phyloP scores from a whole-genome alignment of 2,888 invertebrate species.

The Cremastinae sp. region DNA sequence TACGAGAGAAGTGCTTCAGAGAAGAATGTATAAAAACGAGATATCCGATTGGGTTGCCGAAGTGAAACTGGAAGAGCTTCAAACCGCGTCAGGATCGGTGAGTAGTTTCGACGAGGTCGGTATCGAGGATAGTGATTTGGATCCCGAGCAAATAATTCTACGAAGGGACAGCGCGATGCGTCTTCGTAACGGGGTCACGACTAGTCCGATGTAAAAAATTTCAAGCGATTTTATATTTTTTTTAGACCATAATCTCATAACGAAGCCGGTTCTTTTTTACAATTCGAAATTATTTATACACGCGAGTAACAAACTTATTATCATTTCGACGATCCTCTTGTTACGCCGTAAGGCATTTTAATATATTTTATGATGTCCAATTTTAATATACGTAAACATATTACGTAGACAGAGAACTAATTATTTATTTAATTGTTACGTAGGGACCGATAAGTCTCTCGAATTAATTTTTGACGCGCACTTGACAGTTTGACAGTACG shows the following conservation, averaged over 20 bases:
- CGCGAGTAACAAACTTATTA: slow-evolving; percentile 9
- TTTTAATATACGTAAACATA: slow-evolving; percentile 50
- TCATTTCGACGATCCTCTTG: slow-evolving; percentile 43
- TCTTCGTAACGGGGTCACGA: slow-evolving; percentile 63
- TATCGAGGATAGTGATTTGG: slow-evolving; percentile 64
- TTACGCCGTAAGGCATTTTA: slow-evolving; percentile 28
- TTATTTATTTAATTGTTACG: slow-evolving; percentile 54
- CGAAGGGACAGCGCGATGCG: slow-evolving; percentile 57
- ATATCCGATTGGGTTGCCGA: slow-evolving; percentile 89
- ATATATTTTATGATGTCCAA: slow-evolving; percentile 56
- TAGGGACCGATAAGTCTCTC: slow-evolving; percentile 8
- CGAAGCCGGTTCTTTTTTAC: background rate
- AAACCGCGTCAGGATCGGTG: slow-evolving; percentile 59
- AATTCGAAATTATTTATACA: slow-evolving; percentile 6
- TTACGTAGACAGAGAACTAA: slow-evolving; percentile 44
- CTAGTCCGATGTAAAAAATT: slow-evolving; percentile 63
- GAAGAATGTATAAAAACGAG: slow-evolving; percentile 88
- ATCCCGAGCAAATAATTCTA: slow-evolving; percentile 66
- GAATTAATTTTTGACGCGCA: slow-evolving; percentile 29
- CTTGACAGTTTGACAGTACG: slow-evolving; percentile 55
- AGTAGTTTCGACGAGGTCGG: slow-evolving; percentile 68
- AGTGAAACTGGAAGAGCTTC: slow-evolving; percentile 83
- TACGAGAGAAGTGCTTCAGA: slow-evolving; percentile 88
- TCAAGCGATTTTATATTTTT: background rate
- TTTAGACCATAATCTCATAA: background rate